Evolutionary conservation across 2,888 invertebrate species (phyloP), one percentile per base, ranked within the genome.

Genomic region (Dasysyrphus albostriatus): DNA sequence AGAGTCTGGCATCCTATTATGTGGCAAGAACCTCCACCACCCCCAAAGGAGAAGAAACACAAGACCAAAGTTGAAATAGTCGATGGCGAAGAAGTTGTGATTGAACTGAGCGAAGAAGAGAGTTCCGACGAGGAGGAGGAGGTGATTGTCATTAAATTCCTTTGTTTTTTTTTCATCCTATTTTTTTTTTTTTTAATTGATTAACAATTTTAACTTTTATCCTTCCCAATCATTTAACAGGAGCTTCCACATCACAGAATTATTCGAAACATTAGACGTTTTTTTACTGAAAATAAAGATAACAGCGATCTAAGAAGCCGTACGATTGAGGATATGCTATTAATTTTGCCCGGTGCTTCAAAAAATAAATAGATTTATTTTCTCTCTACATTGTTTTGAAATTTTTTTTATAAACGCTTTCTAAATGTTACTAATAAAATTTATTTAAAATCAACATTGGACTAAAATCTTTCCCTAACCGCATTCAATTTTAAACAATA

Each of bases 1-100:
- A 94, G 94, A 83, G 93, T 94, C 88, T 95, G 95, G 95, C 95
- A 95, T 91, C 95, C 95, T 47, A 94, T 95, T 89, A 94, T 94
- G 94, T 94, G 95, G 95, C 91, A 93, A 92, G 92, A 93, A 93
- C 90, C 94, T 93, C 89, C 92, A 91, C 83, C 93, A 93, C 88
- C 93, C 88, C 91, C 92, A 75, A 91, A 92, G 90, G 92, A 92
- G 87, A 92, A 91, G 90, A 92, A 92, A 91, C 92, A 92, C 91
- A 92, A 92, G 92, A 92, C 92, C 83, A 92, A 92, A 91, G 91
- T 90, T 89, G 90, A 91, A 90, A 89, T 92, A 88, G 92, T 90
- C 87, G 90, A 91, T 89, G 92, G 92, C 89, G 92, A 92, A 88
- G 92, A 92, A 89, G 90, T 92, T 89, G 88, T 92, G 77, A 91